These are phyloP conservation scores for Sebastes umbrosus DNA, from an alignment of 2,797 vertebrate species.

Conservation along the genomic window DNA sequence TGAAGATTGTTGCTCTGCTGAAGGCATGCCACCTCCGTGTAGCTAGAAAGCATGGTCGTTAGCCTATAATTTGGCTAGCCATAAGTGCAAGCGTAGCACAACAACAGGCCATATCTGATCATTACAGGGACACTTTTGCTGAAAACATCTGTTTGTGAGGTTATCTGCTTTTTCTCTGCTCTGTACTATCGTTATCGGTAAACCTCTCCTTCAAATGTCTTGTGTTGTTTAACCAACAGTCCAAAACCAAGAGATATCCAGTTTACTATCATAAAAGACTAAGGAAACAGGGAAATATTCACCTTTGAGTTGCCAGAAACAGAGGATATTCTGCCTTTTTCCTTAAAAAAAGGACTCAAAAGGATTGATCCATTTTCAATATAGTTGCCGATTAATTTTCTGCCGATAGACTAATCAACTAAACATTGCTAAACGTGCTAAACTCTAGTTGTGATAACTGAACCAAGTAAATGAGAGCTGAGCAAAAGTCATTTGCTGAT, in stretches of 20 bases:
- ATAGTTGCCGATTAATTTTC: neutral
- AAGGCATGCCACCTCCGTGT: accelerated
- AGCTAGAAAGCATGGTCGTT: accelerated
- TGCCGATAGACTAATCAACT: neutral
- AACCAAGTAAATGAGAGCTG: neutral
- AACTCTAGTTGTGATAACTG: neutral
- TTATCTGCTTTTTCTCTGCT: too few relatives aligned
- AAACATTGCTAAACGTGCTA: neutral
- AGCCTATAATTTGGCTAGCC: too few relatives aligned
- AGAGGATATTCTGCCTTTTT: neutral
- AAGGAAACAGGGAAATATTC: neutral
- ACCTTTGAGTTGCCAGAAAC: neutral
- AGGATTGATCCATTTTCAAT: neutral
- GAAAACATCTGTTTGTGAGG: too few relatives aligned
- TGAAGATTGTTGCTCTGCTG: too few relatives aligned
- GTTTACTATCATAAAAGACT: neutral
- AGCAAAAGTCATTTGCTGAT: neutral
- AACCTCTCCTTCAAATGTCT: neutral
- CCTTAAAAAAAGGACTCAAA: neutral
- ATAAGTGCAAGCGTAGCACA: too few relatives aligned
- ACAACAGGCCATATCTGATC: too few relatives aligned
- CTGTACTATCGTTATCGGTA: too few relatives aligned
- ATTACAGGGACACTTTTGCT: too few relatives aligned
- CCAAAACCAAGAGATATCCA: neutral
- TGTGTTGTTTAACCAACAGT: too few relatives aligned